Evolutionary conservation across 1,140 invertebrate genomes (phyloP).

Genomic region (Pectinophora gossypiella): DNA sequence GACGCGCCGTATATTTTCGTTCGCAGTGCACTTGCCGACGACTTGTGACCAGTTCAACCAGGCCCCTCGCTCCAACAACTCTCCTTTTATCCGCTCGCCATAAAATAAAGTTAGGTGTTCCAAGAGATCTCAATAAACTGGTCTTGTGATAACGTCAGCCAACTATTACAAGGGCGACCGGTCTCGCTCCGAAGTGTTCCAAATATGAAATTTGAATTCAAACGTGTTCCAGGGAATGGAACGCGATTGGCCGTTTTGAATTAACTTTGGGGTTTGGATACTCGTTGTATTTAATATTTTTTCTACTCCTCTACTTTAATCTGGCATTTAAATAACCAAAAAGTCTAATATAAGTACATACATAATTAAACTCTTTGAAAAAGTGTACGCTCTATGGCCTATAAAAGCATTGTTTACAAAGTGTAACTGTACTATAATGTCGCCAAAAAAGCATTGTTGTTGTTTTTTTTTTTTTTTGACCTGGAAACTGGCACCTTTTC

Average conservation of each 20-base stretch:
- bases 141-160: constrained; percentile 66
- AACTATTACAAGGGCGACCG: constrained; percentile 74
- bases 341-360: too few species aligned
- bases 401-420: too few species aligned
- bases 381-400: too few species aligned
- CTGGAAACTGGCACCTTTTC: too few species aligned
- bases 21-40: constrained; percentile 71
- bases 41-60: constrained; percentile 45
- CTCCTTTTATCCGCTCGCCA: constrained; percentile 21
- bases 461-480: too few species aligned
- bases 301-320: too few species aligned
- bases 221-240: constrained; percentile 54
- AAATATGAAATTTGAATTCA: constrained; percentile 70
- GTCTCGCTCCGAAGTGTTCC: constrained; percentile 50
- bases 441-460: too few species aligned
- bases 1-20: constrained; percentile 71
- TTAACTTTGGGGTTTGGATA: too few species aligned
- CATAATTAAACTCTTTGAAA: too few species aligned
- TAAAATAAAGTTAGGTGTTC: constrained; percentile 31
- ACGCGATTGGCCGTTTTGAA: constrained; percentile 36
- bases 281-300: constrained; percentile 1
- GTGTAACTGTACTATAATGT: too few species aligned
- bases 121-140: constrained; percentile 43
- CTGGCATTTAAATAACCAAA: too few species aligned
- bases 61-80: constrained; percentile 28